These are phyloP conservation scores for Ceriagrion tenellum DNA, from an alignment of 2,888 invertebrate species.

Conservation along the genomic window DNA sequence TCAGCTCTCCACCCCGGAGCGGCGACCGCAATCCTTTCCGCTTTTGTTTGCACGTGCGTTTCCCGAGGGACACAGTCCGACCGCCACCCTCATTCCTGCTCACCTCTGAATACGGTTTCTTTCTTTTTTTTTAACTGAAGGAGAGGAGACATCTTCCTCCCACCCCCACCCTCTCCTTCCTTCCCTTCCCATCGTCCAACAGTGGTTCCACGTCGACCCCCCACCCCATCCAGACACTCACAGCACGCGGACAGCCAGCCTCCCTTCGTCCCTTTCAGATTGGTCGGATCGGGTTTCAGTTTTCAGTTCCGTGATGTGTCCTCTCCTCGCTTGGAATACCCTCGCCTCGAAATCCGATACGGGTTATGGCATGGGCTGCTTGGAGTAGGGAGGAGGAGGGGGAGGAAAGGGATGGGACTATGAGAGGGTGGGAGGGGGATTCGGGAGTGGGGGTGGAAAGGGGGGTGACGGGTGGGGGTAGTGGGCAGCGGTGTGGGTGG, in stretches of 20 bases:
- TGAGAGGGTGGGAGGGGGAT: background rate
- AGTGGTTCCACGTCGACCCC: background rate
- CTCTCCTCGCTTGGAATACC: constrained; percentile 46
- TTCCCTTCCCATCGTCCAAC: background rate
- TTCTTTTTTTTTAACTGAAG: background rate
- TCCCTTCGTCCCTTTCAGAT: background rate
- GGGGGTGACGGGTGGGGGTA: background rate
- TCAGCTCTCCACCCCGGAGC: background rate
- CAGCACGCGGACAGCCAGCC: background rate
- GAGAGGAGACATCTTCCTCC: background rate
- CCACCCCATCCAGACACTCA: background rate
- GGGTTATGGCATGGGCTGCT: constrained; percentile 22
- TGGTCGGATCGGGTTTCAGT: constrained; percentile 39
- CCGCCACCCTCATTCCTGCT: background rate
- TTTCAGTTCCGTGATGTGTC: constrained; percentile 40
- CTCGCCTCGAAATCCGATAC: constrained; percentile 39
- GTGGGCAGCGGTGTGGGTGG: too few species aligned
- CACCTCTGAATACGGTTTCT: background rate
- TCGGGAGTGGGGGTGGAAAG: background rate
- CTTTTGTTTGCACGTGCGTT: background rate
- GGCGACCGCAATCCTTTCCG: background rate
- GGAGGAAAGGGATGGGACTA: background rate
- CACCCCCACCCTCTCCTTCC: background rate
- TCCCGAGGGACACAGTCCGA: background rate
- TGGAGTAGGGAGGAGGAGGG: background rate